Evolutionary conservation across 1,140 invertebrate genomes (phyloP), one percentile per base, ranked within the genome.

Genomic region (Ephestia elutella): DNA sequence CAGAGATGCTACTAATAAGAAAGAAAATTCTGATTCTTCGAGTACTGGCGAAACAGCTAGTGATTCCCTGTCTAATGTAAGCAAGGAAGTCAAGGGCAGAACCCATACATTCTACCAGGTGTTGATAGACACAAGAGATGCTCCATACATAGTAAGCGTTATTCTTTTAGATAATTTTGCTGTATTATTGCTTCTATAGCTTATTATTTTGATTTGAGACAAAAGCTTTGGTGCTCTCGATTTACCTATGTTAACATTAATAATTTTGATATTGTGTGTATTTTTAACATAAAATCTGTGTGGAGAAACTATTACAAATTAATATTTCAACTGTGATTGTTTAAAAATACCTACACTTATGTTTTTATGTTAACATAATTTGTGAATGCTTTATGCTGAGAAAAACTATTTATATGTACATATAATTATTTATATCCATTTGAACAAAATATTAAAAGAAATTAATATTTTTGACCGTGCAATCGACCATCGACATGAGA

Each of bases 61-160:
- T 54, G 87, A 90, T 67, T 74, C 77, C 44, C 60, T 86, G 17
- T 86, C 86, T 21, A 89, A 91, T 64, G 93, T 93, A 48, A 93
- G 93, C 10, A 96, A 96, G 82, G 96, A 97, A 90, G 95, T 98
- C 0, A 96, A 96, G 88, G 95, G 96, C 49, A 92, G 92, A 77
- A 95, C 95, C 13, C 96, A 98, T 71, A 96, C 95, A n/a, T 99
- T 98, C 84, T 99, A 99, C 87, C 97, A 99, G 91, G 97, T 98
- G 17, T 90, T 99, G 5, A 98, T 99, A 74, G 98, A 99, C 89
- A 95, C 96, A 57, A 91, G 97, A 80, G 98, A 99, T 90, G 97
- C 96, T 83, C 97, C 97, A 19, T 96, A 94, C 86, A 98, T 99
- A 89, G 96, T 97, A 92, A 93, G 94, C 92, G 71, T 66, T 53